Base-by-base conservation (phyloP, 2,113 vertebrate genomes). In the Semicossyphus pulcher region DNA sequence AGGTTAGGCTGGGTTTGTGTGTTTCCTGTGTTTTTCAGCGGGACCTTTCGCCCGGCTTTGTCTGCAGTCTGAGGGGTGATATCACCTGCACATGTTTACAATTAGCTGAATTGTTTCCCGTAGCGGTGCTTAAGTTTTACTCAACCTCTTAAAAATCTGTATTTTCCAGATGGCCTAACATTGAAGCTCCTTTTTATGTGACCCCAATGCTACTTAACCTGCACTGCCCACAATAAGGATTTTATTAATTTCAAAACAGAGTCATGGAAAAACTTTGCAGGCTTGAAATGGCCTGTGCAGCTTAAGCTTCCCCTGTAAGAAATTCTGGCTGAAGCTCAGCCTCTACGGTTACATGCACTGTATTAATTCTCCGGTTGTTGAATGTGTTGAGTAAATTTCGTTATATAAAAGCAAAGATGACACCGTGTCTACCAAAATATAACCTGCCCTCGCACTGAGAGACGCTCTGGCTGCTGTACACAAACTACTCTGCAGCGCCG, bases 51-150 rank as follows among this genome's bases (percentile, higher is more conserved):
- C 31, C 45, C 65, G 45, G 48, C 56, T 53, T 39, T 53, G 44
- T 73, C 72, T 83, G 2, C 23, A 58, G 72, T 84, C 71, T 81
- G 72, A 80, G 29, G 69, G 78, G 65, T 86, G 86, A 85, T 85
- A 76, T 90, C 88, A 86, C 77, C 83, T 80, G 72, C 83, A 90
- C 81, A 66, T 90, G 90, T 87, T 87, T 81, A 89, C 84, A 84
- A 87, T 91, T 90, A 88, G 69, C 68, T 61, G 42, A 72, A 75
- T 62, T 64, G 57, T 72, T 65, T 84, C 85, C 78, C 78, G 7
- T 34, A 57, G 77, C 59, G 28, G 18, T 7, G 48, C 61, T 87
- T 75, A 73, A 63, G 78, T 85, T 86, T 80, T 76, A 83, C 80
- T 88, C 58, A 25, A 29, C 65, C 69, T 66, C 61, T 82, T 82